Base-by-base conservation (phyloP, 1,140 invertebrate species). In the Ruditapes philippinarum region DNA sequence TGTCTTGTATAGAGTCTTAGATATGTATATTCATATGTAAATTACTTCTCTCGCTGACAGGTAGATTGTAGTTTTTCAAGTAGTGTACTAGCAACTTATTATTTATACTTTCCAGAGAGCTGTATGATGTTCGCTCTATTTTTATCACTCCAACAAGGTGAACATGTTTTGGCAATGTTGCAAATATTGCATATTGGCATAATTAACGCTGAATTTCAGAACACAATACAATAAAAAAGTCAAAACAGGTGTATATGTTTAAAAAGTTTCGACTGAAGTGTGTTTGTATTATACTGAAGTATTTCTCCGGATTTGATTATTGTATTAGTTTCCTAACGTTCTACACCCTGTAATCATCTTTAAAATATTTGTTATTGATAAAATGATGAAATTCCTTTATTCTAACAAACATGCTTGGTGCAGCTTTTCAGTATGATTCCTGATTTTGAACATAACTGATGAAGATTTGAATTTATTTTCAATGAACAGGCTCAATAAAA, bases 131-230 rank as follows among this genome's bases (percentile, higher is more conserved):
- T 14, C 33, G n/a, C n/a, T n/a, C 65, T 19, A 70, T 38, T 14
- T 70, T 28, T 70, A 19, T 70, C 28, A 22, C 36, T 70, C 33
- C 65, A 19, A n/a, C 22, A 40, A 70, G 65, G 33, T 38, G 38
- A 70, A 70, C 0, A 70, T 36, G 65, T 70, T 70, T 40, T 70
- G 65, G 65, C 65, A 70, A 33, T 19, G 36, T 70, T 7, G 36
- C 65, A 22, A 70, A 33, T 25, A 70, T 70, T 36, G n/a, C 65
- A 70, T 70, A 70, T 70, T 70, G 65, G 65, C 65, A 38, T 33
- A 70, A 70, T 70, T 70, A 70, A 33, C 31, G 33, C 5, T 19
- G 33, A 70, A 4, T 70, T 33, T 38, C 22, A 38, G 65, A 70
- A 40, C 14, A 33, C 36, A 70, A 38, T 70, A 70, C 4, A 40